Evolutionary conservation across 2,113 vertebrate species (phyloP).

Genomic region (Ictalurus furcatus): DNA sequence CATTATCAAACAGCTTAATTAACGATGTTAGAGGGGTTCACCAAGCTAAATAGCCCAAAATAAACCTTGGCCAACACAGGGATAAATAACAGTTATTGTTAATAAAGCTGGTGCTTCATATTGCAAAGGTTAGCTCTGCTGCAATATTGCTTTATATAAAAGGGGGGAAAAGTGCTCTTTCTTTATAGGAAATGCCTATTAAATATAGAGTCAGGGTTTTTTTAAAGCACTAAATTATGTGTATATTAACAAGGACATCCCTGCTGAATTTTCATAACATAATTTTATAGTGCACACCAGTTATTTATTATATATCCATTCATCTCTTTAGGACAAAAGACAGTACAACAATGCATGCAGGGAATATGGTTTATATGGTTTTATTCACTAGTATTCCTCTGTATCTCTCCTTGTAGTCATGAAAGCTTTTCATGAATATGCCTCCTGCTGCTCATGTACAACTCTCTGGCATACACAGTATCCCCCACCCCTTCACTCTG

Average conservation of each 20-base stretch:
- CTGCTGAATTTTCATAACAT: not conserved
- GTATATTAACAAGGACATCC: not conserved
- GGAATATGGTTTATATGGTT: not conserved
- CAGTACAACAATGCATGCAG: not conserved
- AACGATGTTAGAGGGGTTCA: conserved; percentile 71
- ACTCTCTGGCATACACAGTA: conserved; percentile 26
- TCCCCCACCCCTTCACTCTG: conserved; percentile 1
- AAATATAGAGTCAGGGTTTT: not conserved
- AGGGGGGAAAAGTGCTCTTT: conserved; percentile 19
- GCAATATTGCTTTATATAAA: not conserved
- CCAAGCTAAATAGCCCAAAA: conserved; percentile 65
- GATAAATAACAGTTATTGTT: conserved; percentile 75
- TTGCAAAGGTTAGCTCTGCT: conserved; percentile 62
- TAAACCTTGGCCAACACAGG: conserved; percentile 66
- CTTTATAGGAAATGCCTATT: conserved; percentile 40
- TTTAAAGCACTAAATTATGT: not conserved
- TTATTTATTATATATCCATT: not conserved
- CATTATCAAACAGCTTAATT: conserved; percentile 76
- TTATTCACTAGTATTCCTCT: conserved; percentile 21
- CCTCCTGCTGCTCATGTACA: conserved; percentile 17
- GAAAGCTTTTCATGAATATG: conserved; percentile 41
- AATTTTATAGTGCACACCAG: not conserved
- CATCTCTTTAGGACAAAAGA: not conserved
- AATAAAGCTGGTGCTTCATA: conserved; percentile 62
- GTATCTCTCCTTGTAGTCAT: conserved; percentile 20